Evolutionary conservation across 2,888 invertebrate genomes (phyloP), one percentile per base, ranked within the genome.

Genomic region (Anticlea derivata): DNA sequence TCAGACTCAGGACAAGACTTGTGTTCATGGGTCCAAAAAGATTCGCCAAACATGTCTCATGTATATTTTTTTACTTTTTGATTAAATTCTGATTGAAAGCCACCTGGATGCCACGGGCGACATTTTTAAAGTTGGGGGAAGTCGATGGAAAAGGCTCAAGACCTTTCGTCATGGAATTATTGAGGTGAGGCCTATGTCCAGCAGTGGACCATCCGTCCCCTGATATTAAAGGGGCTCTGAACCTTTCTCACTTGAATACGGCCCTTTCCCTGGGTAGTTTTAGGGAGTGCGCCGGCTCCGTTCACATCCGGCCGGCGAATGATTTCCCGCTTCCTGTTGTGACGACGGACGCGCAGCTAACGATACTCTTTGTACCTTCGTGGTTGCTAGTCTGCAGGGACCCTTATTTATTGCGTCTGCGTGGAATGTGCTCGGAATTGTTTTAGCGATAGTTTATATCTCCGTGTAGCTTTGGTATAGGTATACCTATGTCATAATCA

Each of bases 261-360:
- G 7, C 35, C 51, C 38, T 67, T 63, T 71, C 75, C 73, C 69
- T 65, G 70, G 78, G 78, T 74, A 75, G 79, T 79, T 75, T 73
- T 52, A 47, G 65, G 70, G 75, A 69, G 65, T 68, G 63, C 74
- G 74, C 70, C 80, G 82, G 81, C 85, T 76, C 75, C 77, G 70
- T 70, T 54, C 67, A 65, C 67, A 73, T 83, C 84, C 84, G 83
- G 80, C 65, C 71, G 70, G 60, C 65, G 82, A 83, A 87, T 84
- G 86, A 86, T 87, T 83, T 79, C 79, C 78, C 76, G 55, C 72
- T 83, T 87, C 87, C 87, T 76, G 79, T 71, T 69, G 61, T 61
- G 65, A 58, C 61, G 63, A 57, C 63, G 67, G 73, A 68, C 70
- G 70, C 58, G 61, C 50, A 67, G 65, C 70, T 73, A 78, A 78